Conservation (phyloP, 2,113 vertebrate genomes). For the Halcyon senegalensis region DNA sequence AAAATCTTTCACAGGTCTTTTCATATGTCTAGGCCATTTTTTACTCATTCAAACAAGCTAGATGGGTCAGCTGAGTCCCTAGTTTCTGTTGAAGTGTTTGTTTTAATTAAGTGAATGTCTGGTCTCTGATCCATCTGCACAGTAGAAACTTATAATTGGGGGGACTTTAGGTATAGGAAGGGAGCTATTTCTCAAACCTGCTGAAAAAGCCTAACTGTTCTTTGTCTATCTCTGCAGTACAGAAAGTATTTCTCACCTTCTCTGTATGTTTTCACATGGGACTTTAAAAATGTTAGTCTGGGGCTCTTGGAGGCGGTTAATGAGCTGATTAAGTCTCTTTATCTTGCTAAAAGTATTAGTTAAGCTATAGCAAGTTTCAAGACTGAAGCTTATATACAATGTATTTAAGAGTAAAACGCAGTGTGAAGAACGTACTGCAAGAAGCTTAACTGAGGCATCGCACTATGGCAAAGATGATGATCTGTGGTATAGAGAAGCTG, state of each 20-base stretch:
- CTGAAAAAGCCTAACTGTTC: neutral
- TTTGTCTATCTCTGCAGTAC: neutral
- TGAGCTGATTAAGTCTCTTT: neutral
- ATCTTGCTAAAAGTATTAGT: neutral
- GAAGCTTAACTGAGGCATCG: neutral
- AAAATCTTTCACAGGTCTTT: neutral
- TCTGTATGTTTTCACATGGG: neutral
- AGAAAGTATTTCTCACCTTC: constrained; percentile 15
- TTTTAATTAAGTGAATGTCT: constrained; percentile 28
- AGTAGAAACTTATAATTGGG: neutral
- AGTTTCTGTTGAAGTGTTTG: constrained; percentile 15
- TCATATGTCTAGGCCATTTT: neutral
- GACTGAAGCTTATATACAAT: neutral
- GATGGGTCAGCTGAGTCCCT: neutral
- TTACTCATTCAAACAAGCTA: neutral
- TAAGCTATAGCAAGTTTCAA: neutral
- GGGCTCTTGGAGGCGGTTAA: neutral
- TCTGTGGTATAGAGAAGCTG: neutral
- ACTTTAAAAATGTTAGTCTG: neutral
- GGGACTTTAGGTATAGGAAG: neutral
- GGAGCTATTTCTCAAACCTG: neutral
- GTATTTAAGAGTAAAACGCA: neutral
- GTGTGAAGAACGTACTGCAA: neutral
- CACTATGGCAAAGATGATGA: neutral
- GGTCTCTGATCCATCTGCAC: neutral